Evolutionary conservation across 1,140 invertebrate genomes (phyloP).

Genomic region (Bombus soroeensis): DNA sequence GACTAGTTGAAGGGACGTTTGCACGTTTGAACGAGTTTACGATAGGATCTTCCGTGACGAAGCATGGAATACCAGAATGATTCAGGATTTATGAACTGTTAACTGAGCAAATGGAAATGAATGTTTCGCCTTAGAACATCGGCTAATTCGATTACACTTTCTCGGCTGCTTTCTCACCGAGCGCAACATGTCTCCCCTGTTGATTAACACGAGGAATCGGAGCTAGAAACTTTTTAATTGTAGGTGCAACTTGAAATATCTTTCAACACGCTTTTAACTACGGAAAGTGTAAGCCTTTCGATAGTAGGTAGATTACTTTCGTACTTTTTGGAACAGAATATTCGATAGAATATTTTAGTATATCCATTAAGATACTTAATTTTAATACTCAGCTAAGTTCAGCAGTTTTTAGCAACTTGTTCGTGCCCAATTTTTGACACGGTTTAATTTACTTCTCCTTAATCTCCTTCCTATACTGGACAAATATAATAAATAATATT

Average conservation of each 20-base stretch:
- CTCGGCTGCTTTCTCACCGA: neutral
- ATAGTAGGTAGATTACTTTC: no score
- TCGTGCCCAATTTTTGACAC: no score
- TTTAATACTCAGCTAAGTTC: no score
- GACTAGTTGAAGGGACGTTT: neutral
- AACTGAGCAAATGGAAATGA: neutral
- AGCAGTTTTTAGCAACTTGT: no score
- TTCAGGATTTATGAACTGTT: neutral
- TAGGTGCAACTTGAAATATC: neutral
- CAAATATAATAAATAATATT: neutral
- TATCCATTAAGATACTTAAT: no score
- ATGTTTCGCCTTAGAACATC: neutral
- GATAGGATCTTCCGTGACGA: neutral
- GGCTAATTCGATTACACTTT: neutral
- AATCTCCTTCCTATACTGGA: no score
- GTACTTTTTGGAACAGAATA: no score
- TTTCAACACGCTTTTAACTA: neutral
- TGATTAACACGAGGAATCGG: neutral
- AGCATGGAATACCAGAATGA: neutral
- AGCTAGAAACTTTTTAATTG: conserved; percentile 2
- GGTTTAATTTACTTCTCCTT: no score
- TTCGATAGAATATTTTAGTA: no score
- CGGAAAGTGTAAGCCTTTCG: neutral
- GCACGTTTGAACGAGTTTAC: neutral
- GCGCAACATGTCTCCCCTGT: neutral